Base-by-base conservation (phyloP, 1,140 invertebrate genomes). In the Orius laevigatus region DNA sequence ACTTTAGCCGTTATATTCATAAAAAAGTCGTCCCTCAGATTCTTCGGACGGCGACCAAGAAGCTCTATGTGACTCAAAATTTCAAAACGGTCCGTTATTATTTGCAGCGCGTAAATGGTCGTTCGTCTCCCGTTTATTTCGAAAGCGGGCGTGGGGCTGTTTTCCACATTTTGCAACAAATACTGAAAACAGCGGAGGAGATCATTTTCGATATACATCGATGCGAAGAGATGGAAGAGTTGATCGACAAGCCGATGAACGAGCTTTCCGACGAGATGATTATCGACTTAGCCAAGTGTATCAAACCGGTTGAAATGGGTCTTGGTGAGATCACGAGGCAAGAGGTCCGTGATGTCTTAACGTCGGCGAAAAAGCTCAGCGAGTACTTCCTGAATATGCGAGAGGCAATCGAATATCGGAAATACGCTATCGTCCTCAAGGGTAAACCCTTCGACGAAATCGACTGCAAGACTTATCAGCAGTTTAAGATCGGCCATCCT, bases 241-340 rank as follows among this genome's bases (percentile, higher is more conserved):
- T 45, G 20, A 12, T 45, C 2, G 43, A 45, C n/a, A 16, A 10
- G 10, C 43, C 43, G 18, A 33, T 45, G 6, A 2, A n/a, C 5
- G 25, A 32, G 12, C 11, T 45, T n/a, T 31, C 43, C n/a, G 25
- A 45, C 20, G 43, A 31, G n/a, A 19, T 31, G 25, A 45, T 45
- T 3, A 3, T n/a, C 5, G 43, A 32, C 11, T 32, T 45, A 9
- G 43, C 18, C 8, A 16, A 16, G n/a, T 42, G 40, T 42, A 42
- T 42, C 10, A 19, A 42, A 11, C 43, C 19, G 11, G n/a, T 12
- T 10, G 25, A 32, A 10, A 31, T 31, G 15, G 43, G 43, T 11
- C 43, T 45, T n/a, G 43, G 43, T 11, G 43, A 45, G 11, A 10
- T 45, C 10, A 31, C 43, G 5, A n/a, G 32, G 15, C n/a, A 31